Evolutionary conservation across 1,140 invertebrate species (phyloP).

Genomic region (Paraescarpia echinospica): DNA sequence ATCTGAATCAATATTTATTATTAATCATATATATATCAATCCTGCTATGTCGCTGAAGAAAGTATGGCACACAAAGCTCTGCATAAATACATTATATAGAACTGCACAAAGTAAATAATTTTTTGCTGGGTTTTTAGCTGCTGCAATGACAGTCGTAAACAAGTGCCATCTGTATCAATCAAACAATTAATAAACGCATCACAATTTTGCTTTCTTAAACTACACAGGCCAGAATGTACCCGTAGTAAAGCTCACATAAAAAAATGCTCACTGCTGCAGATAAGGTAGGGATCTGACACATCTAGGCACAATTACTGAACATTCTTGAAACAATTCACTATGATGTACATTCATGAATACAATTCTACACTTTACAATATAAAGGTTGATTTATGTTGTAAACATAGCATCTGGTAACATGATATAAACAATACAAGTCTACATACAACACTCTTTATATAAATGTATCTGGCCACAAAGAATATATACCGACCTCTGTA

Average conservation of each 20-base stretch:
- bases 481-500: not conserved
- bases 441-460: not conserved
- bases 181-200: no score
- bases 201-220: no score
- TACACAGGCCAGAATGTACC: no score
- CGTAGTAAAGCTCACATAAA: not conserved
- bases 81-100: no score
- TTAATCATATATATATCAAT: not conserved
- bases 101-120: no score
- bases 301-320: not conserved
- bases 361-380: not conserved
- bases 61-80: not conserved
- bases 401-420: not conserved
- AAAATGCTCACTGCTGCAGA: not conserved
- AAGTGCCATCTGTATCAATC: not conserved
- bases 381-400: not conserved
- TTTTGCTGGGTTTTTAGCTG: no score
- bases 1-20: no score
- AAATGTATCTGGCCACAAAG: not conserved
- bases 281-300: not conserved
- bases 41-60: not conserved
- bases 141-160: no score
- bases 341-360: not conserved
- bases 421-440: not conserved
- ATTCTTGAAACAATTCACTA: not conserved